Percentiles rank a stretch among this genome's conserved stretches.
phyloP scores from a whole-genome alignment of 92 coral and sea anemone species.

The Paragorgia papillata region DNA sequence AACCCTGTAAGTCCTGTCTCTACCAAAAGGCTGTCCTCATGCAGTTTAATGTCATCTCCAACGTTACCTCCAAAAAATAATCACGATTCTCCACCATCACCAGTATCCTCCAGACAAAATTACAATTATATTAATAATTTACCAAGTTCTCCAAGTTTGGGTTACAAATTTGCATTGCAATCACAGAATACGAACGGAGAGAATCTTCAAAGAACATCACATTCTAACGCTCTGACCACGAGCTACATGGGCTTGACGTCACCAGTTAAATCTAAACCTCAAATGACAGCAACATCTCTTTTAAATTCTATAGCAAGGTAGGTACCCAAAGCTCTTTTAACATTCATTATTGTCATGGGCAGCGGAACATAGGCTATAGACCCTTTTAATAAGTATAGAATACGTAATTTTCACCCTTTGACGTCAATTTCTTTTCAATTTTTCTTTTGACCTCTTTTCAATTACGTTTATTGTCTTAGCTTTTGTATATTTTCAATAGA shows the following conservation, averaged over 20 bases:
- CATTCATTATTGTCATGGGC: no score
- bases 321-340: no score
- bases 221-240: constrained; percentile 21
- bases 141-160: constrained; percentile 19
- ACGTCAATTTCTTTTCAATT: no score
- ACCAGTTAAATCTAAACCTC: constrained; percentile 28
- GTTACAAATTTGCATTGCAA: constrained; percentile 25
- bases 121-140: constrained; percentile 14
- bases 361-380: no score
- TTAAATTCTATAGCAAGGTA: constrained; percentile 33
- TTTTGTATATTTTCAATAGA: no score
- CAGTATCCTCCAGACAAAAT: constrained; percentile 25
- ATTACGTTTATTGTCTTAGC: no score
- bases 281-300: constrained; percentile 26
- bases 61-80: constrained; percentile 14
- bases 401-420: no score
- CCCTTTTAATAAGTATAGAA: no score
- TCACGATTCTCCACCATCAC: constrained; percentile 14
- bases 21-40: constrained; percentile 19
- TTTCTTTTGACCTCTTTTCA: no score
- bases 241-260: constrained; percentile 23
- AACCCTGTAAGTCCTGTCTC: neutral
- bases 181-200: constrained; percentile 11
- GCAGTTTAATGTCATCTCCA: constrained; percentile 26
- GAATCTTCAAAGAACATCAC: constrained; percentile 18